phyloP scores from a whole-genome alignment of 2,113 vertebrate species.

The Etia nguti region DNA sequence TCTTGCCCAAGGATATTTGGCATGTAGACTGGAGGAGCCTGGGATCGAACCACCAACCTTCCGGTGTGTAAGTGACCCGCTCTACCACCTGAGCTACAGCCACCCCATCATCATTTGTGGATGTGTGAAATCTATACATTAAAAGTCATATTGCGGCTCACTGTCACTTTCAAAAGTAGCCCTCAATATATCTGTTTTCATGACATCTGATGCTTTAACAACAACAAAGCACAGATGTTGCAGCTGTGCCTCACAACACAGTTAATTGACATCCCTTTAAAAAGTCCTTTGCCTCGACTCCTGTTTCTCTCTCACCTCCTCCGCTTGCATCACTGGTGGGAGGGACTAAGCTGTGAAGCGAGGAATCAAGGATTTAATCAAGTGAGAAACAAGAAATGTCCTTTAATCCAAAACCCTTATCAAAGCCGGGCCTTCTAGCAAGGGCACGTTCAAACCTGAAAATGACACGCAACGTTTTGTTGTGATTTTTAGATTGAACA shows the following conservation, averaged over 20 bases:
- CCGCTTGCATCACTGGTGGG: neutral
- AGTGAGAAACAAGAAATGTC: neutral
- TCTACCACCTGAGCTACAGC: too few relatives aligned
- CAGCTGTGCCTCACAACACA: neutral
- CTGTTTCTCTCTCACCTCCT: neutral
- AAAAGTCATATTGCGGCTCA: neutral
- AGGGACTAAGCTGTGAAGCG: neutral
- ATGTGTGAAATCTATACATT: neutral
- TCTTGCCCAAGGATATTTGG: too few relatives aligned
- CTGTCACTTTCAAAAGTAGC: neutral
- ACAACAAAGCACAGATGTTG: neutral
- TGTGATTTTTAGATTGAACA: neutral
- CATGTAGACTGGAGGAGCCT: too few relatives aligned
- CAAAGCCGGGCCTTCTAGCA: accelerated
- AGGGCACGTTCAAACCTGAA: neutral
- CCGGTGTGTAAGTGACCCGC: too few relatives aligned
- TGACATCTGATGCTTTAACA: neutral
- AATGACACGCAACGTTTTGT: neutral
- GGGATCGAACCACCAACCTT: too few relatives aligned
- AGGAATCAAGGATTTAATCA: neutral
- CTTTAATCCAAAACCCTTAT: neutral
- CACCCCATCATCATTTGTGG: accelerated
- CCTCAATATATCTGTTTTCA: neutral
- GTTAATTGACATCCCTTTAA: neutral
- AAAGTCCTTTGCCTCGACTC: neutral